phyloP scores from a whole-genome alignment of 1,140 invertebrate genomes.

The Macrotrachela quadricornifera region DNA sequence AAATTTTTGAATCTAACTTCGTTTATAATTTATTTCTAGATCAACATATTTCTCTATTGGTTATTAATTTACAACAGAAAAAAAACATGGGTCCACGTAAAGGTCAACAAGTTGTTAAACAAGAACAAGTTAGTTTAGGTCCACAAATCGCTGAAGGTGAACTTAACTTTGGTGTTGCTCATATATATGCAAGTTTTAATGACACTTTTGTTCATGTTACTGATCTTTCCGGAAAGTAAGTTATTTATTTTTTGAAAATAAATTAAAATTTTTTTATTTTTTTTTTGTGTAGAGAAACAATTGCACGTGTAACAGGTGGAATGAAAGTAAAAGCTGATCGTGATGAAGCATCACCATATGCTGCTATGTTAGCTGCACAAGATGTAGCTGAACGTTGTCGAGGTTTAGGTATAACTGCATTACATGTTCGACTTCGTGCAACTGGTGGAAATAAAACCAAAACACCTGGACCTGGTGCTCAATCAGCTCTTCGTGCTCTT shows the following conservation, averaged over 20 bases:
- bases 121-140: slow-evolving; percentile 70
- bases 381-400: slow-evolving; percentile 99
- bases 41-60: too few relatives aligned
- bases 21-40: too few relatives aligned
- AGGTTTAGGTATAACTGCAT: slow-evolving; percentile 73
- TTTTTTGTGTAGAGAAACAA: slow-evolving; percentile 58
- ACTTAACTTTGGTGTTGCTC: slow-evolving; percentile 91
- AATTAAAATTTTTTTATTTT: too few relatives aligned
- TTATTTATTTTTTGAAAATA: not conserved
- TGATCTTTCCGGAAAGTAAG: slow-evolving; percentile 75
- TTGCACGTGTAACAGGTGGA: slow-evolving; percentile 88
- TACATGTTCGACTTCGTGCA: slow-evolving; percentile 91
- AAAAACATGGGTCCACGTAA: slow-evolving; percentile 73
- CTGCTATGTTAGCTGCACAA: slow-evolving; percentile 99
- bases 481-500: slow-evolving; percentile 83
- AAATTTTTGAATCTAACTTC: too few relatives aligned
- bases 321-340: slow-evolving; percentile 99
- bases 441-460: slow-evolving; percentile 72
- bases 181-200: slow-evolving; percentile 98
- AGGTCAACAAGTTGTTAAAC: slow-evolving; percentile 76
- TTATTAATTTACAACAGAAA: too few relatives aligned
- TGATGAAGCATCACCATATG: slow-evolving; percentile 99
- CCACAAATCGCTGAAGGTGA: slow-evolving; percentile 91
- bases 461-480: slow-evolving; percentile 70
- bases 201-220: slow-evolving; percentile 99